Evolutionary conservation across 2,888 invertebrate genomes (phyloP).

Genomic region (Lasioglossum pauxillum): DNA sequence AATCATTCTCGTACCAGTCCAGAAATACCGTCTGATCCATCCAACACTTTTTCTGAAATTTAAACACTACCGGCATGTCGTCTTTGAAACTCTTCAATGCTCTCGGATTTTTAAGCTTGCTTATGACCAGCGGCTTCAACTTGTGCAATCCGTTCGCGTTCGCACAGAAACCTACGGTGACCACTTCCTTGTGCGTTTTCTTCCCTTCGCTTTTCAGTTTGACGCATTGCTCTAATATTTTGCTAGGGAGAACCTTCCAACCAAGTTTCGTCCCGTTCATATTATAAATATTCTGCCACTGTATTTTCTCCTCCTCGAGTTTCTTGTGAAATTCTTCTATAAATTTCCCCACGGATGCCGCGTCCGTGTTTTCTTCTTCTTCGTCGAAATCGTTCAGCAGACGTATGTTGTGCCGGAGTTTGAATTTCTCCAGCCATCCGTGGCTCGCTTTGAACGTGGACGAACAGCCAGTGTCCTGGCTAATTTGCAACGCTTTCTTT

Average conservation of each 20-base stretch:
- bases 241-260: neutral
- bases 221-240: neutral
- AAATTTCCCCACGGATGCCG: neutral
- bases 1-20: constrained; percentile 7
- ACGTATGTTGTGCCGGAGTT: neutral
- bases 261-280: neutral
- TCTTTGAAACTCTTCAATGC: neutral
- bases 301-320: neutral
- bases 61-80: neutral
- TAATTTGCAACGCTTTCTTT: constrained; percentile 2
- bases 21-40: constrained; percentile 5
- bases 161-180: neutral
- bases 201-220: neutral
- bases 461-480: neutral
- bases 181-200: neutral
- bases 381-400: neutral
- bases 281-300: neutral
- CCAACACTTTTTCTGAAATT: neutral
- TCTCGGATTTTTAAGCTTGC: neutral
- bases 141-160: neutral
- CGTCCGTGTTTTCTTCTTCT: neutral
- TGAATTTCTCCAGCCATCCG: constrained; percentile 6
- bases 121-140: neutral
- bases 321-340: neutral
- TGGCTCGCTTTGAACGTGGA: constrained; percentile 5